Base-by-base conservation (phyloP, 2,888 invertebrate species). In the Leucophora obtusa region DNA sequence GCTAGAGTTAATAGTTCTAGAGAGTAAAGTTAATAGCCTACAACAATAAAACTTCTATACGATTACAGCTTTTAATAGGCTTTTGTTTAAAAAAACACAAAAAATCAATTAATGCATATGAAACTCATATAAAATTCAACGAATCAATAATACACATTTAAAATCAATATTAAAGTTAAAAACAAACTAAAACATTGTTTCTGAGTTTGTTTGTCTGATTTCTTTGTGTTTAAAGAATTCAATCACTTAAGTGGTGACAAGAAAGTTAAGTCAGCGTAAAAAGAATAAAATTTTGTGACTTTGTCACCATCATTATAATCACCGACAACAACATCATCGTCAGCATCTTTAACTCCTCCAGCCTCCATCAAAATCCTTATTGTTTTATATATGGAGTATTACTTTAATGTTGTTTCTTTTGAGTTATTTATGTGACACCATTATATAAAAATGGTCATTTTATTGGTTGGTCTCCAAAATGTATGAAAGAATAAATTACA, bases 401-500 rank as follows among this genome's bases (percentile, higher is more conserved):
- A 18, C n/a, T 21, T 50, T 10, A 21, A 9, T 58, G 17, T 17
- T 59, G 35, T 56, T 59, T 77, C 7, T 43, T 50, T 77, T 77
- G 81, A 81, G 81, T 81, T 77, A 81, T 81, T 81, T 81, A 81
- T 81, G 77, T 70, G 77, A 43, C 81, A 74, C 66, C 70, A 70
- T 73, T 81, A 59, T 70, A 81, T 81, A 66, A 81, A 81, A 77
- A 70, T 81, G 51, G 70, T 54, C 81, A 81, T 81, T 81, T 81
- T 81, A 81, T 81, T 70, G 80, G 54, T 43, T 65, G 69, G 54
- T 73, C 69, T 60, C 33, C 77, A 72, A 65, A 54, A 75, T 43
- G 17, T 51, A 59, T 77, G 51, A 60, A 78, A 86, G 86, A 89
- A 89, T 89, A 89, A 89, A 89, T 88, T 88, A 88, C 86, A 85